Conservation (phyloP, 1,140 invertebrate species). For the Medauroidea extradentata region DNA sequence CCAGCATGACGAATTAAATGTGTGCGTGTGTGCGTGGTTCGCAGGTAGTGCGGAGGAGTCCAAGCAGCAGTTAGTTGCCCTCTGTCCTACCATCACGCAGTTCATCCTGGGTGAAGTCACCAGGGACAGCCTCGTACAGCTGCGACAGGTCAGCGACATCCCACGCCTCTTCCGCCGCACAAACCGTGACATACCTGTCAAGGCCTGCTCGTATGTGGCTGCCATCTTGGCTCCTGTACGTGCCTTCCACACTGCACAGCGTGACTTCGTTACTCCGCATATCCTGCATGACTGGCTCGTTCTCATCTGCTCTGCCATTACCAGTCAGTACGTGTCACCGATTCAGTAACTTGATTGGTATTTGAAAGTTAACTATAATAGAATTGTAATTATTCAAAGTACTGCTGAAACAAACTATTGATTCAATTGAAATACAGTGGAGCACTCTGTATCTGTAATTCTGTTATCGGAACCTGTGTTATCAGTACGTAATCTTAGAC, state of each 20-base stretch:
- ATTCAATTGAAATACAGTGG: background rate
- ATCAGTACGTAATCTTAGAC: no score
- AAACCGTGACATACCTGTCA: conserved; percentile 78
- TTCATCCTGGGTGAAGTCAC: conserved; percentile 54
- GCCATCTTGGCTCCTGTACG: conserved; percentile 58
- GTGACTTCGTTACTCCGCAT: conserved; percentile 38
- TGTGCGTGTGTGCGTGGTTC: no score
- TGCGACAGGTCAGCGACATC: conserved; percentile 82
- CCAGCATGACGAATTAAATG: no score
- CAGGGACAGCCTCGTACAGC: conserved; percentile 50
- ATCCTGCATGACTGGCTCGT: conserved; percentile 44
- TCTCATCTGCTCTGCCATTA: conserved; percentile 57
- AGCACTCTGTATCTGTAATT: no score
- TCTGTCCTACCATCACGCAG: conserved; percentile 50
- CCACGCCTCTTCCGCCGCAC: conserved; percentile 89
- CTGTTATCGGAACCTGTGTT: no score
- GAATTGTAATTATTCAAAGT: background rate
- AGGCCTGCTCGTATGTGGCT: conserved; percentile 72
- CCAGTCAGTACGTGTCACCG: conserved; percentile 64
- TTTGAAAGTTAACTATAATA: no score
- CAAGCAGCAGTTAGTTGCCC: conserved; percentile 42
- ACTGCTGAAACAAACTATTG: background rate
- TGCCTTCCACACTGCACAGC: conserved; percentile 53
- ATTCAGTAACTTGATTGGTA: no score
- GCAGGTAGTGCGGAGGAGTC: conserved; percentile 49